phyloP scores from a whole-genome alignment of 2,888 invertebrate species.

The Papilio protenor region DNA sequence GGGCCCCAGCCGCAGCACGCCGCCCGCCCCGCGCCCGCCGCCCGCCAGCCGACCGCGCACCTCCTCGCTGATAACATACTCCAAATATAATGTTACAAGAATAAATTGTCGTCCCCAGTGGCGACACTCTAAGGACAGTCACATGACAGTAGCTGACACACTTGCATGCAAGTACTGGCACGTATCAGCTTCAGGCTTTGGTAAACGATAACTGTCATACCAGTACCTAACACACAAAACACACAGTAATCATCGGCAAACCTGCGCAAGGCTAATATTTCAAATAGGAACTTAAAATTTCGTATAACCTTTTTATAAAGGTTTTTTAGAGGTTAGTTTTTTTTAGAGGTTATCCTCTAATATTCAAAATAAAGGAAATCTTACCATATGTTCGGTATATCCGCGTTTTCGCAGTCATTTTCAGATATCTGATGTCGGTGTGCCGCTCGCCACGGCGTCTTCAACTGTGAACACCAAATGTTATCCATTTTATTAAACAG shows the following conservation, averaged over 20 bases:
- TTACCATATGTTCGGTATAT: constrained; percentile 1
- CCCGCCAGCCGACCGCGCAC: neutral
- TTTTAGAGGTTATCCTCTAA: no score
- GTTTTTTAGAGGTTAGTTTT: no score
- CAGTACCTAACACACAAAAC: no score
- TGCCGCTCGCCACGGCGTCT: neutral
- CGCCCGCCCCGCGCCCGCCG: neutral
- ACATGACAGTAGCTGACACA: no score
- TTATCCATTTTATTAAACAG: neutral
- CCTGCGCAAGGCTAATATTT: no score
- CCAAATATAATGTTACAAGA: neutral
- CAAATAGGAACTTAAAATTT: neutral
- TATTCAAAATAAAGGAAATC: neutral
- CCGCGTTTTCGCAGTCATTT: neutral
- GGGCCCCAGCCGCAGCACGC: neutral
- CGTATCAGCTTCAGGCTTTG: no score
- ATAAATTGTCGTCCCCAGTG: neutral
- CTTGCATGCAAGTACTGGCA: no score
- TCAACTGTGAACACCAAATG: neutral
- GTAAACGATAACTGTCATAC: no score
- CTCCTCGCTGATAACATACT: neutral
- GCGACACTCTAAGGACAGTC: no score
- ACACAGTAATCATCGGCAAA: no score
- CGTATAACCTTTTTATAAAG: neutral
- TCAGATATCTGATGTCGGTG: neutral